Evolutionary conservation across 2,888 invertebrate species (phyloP), one percentile per base, ranked within the genome.

Genomic region (Drosophila flavopinicola): DNA sequence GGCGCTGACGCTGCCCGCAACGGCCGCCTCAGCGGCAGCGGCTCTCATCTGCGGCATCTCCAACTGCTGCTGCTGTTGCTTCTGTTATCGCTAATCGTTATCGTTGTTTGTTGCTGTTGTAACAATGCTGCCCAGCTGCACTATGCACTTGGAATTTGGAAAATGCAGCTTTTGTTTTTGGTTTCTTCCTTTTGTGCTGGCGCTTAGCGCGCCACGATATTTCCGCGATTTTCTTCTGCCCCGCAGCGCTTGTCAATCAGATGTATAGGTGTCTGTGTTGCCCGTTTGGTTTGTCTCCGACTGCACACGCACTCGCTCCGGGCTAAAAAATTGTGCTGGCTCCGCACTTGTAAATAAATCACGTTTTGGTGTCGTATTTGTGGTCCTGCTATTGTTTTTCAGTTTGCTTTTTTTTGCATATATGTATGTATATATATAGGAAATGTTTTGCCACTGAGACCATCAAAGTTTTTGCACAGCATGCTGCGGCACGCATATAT

Each of bases 41-140:
- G 88, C 83, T 52, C 90, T 86, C 45, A 84, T 65, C 61, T 89
- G 89, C 49, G 90, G 90, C 90, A 90, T 90, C 13, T 35, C 27
- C 3, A 29, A 48, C 41, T 48, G 52, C 35, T 33, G 24, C 20
- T 37, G 41, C 29, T 10, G 7, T n/a, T 27, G 27, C 37, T n/a
- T n/a, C n/a, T 25, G 7, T 33, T 59, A 60, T 42, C 37, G 32
- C 30, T 10, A 27, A 29, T 57, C 32, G 11, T 23, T 24, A n/a
- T 32, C 13, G 23, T 33, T 23, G 24, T 15, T 38, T 53, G 42
- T 20, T 63, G 38, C 3, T 44, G 15, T 10, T 30, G 32, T 24
- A 47, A 23, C 13, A 25, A 20, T 51, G 33, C 17, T 20, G 6
- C 1, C 9, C 35, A 41, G 17, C 25, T 25, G 30, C 13, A 20